Percentiles rank a stretch among this genome's conserved stretches.
These are phyloP conservation scores for Pica pica DNA, from an alignment of 2,113 vertebrate species.

Conservation along the genomic window DNA sequence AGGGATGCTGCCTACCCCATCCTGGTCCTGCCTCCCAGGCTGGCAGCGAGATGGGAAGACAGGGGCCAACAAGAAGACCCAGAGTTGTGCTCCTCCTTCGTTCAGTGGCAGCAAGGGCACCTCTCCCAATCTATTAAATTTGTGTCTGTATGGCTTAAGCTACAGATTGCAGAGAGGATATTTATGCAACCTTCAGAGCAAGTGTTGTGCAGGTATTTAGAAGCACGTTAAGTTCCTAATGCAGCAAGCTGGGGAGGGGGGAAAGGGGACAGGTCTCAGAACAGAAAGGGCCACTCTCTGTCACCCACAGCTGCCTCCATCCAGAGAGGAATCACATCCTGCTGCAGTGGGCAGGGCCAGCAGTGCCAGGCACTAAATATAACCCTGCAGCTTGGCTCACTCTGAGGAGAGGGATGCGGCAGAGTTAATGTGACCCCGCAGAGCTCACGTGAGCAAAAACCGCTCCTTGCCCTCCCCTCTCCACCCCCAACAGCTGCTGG, in stretches of 20 bases:
- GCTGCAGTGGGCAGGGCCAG: slow-evolving; percentile 30
- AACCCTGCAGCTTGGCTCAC: neutral
- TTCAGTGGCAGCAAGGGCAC: neutral
- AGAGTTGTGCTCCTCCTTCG: neutral
- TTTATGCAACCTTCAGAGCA: neutral
- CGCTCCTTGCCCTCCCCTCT: neutral
- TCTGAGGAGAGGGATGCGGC: neutral
- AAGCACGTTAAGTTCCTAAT: neutral
- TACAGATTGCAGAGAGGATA: neutral
- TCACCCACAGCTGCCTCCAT: neutral
- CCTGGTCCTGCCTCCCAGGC: too few relatives aligned
- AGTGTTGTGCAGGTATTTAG: neutral
- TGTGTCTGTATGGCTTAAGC: neutral
- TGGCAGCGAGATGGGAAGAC: neutral
- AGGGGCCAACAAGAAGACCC: neutral
- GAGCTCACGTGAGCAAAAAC: neutral
- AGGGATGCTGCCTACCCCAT: neutral
- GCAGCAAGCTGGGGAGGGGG: neutral
- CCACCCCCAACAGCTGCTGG: neutral
- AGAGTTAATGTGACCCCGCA: neutral
- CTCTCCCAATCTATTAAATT: neutral
- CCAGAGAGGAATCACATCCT: neutral
- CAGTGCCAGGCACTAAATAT: neutral
- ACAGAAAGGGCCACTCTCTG: neutral
- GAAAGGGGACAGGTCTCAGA: neutral